Evolutionary conservation across 2,888 invertebrate genomes (phyloP).

Genomic region (Meganola albula): DNA sequence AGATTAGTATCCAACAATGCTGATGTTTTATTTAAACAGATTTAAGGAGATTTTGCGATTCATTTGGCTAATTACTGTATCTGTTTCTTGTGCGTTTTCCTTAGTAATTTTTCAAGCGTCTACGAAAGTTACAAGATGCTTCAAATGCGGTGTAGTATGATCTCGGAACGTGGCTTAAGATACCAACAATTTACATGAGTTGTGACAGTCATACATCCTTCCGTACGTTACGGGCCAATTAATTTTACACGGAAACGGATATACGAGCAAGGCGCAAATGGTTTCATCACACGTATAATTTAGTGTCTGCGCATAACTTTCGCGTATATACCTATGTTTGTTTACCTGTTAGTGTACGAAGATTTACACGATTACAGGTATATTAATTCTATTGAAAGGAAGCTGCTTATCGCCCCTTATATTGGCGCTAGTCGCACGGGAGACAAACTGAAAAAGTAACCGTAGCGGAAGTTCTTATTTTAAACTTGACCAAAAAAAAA

Average conservation of each 20-base stretch:
- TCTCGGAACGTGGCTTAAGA: conserved; percentile 26
- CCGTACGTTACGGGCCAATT: conserved; percentile 70
- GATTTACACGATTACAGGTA: too few species aligned
- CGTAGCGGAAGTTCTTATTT: too few species aligned
- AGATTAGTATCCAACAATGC: conserved; percentile 68
- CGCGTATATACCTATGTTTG: conserved; percentile 12
- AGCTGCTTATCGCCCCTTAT: too few species aligned
- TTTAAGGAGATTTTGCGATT: conserved; percentile 28
- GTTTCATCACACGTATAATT: conserved; percentile 61
- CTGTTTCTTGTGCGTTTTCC: conserved; percentile 4
- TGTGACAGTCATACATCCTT: conserved; percentile 70
- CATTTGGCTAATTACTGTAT: conserved; percentile 11
- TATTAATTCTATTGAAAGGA: too few species aligned
- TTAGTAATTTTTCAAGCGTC: too few species aligned
- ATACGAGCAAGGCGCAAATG: conserved; percentile 64
- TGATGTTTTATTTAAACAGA: conserved; percentile 54
- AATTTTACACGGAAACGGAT: conserved; percentile 74
- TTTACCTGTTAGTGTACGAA: too few species aligned
- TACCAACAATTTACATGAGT: conserved; percentile 67
- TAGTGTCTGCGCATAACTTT: conserved; percentile 27
- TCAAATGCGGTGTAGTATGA: conserved; percentile 2
- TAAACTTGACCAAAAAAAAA: too few species aligned
- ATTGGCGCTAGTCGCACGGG: too few species aligned
- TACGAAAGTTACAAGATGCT: not conserved
- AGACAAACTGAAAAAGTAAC: too few species aligned